phyloP scores from a whole-genome alignment of 2,888 invertebrate genomes.

The Eurytoma adleriae region DNA sequence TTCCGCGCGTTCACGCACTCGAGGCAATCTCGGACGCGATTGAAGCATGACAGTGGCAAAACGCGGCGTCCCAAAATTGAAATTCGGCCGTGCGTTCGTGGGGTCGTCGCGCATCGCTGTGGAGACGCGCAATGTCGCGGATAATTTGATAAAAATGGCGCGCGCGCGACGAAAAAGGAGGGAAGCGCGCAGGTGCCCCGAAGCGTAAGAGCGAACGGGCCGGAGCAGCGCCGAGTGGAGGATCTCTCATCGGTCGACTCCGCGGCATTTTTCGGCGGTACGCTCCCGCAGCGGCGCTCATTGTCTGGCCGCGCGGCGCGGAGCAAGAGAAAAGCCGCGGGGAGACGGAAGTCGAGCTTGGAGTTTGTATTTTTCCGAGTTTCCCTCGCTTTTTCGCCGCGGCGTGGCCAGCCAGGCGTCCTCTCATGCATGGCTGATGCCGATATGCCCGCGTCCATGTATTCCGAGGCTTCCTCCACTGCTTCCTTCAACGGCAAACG shows the following conservation, averaged over 20 bases:
- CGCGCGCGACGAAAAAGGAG: neutral
- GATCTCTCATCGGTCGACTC: slow-evolving; percentile 6
- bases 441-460: slow-evolving; percentile 65
- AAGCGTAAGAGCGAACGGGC: neutral
- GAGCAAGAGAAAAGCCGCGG: neutral
- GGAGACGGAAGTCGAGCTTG: slow-evolving; percentile 29
- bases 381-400: slow-evolving; percentile 70
- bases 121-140: slow-evolving; percentile 49
- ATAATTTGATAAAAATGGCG: slow-evolving; percentile 55
- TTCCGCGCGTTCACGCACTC: too few species aligned
- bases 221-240: neutral
- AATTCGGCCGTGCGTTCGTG: slow-evolving; percentile 23
- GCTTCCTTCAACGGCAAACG: slow-evolving; percentile 29
- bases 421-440: slow-evolving; percentile 73
- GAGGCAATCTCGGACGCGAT: too few species aligned
- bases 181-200: neutral
- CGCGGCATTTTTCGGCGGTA: neutral
- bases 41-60: neutral
- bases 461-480: neutral
- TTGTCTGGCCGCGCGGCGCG: slow-evolving; percentile 26
- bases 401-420: slow-evolving; percentile 74
- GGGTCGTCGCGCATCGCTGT: slow-evolving; percentile 3
- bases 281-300: neutral
- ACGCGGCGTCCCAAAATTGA: slow-evolving; percentile 45
- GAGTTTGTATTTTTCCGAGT: slow-evolving; percentile 57